Percentiles rank a stretch among this genome's conserved stretches.
phyloP scores from a whole-genome alignment of 2,888 invertebrate species.

The Leptopterna dolabrata region DNA sequence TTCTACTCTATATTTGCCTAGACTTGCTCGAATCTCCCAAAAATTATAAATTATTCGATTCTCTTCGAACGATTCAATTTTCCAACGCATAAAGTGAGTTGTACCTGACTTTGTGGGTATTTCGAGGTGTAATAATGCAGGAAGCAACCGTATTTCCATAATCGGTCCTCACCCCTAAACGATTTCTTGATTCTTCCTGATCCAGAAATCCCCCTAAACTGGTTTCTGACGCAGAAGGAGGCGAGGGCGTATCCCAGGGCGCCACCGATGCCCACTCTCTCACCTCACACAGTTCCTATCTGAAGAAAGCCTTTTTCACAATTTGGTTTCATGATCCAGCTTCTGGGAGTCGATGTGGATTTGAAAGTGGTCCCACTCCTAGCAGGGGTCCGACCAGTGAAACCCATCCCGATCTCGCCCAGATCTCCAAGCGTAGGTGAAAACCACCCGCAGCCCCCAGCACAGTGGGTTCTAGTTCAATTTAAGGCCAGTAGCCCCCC shows the following conservation, averaged over 20 bases:
- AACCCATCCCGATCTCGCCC: slow-evolving; percentile 21
- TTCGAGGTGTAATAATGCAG: not conserved
- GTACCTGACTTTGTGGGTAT: no score
- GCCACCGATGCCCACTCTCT: not conserved
- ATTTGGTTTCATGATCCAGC: slow-evolving; percentile 7
- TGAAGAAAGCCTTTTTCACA: not conserved
- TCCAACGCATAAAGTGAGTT: no score
- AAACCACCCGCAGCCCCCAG: slow-evolving; percentile 17
- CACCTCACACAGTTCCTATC: not conserved
- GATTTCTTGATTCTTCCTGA: not conserved
- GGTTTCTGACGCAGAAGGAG: not conserved
- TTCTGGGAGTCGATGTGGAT: not conserved
- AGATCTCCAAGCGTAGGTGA: not conserved
- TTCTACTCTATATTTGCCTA: no score
- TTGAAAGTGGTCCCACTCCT: not conserved
- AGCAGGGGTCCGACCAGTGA: not conserved
- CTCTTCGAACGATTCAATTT: no score
- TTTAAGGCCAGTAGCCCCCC: not conserved
- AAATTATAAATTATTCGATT: no score
- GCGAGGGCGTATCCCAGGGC: slow-evolving; percentile 3
- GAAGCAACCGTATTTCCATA: not conserved
- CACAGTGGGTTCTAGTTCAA: not conserved
- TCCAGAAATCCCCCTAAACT: not conserved
- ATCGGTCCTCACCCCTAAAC: not conserved
- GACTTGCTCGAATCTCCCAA: no score